phyloP scores from a whole-genome alignment of 2,113 vertebrate species.

The Coreoperca whiteheadi region DNA sequence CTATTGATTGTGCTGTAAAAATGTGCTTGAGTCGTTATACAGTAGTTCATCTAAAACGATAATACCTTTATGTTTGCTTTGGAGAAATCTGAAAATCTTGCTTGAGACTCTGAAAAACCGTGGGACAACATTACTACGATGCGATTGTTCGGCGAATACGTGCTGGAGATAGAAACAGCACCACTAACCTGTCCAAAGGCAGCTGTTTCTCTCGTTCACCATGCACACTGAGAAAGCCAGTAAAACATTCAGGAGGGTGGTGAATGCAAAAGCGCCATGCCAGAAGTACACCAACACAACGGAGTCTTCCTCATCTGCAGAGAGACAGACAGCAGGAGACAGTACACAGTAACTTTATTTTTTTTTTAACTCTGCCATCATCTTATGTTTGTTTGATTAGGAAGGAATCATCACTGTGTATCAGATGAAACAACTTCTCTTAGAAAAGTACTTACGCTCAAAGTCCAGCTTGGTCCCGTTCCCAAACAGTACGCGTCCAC shows the following conservation, averaged over 20 bases:
- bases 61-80: slow-evolving; percentile 6
- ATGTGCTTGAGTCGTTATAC: not conserved
- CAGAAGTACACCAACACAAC: slow-evolving; percentile 13
- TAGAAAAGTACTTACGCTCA: not conserved
- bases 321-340: not conserved
- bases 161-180: not conserved
- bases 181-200: not conserved
- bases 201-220: not conserved
- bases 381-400: not conserved
- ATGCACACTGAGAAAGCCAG: not conserved
- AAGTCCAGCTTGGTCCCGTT: not conserved
- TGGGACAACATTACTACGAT: not conserved
- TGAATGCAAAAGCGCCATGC: slow-evolving; percentile 8
- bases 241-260: slow-evolving; percentile 10
- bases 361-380: no score
- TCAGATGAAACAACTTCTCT: not conserved
- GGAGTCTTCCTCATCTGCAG: not conserved
- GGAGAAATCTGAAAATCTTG: not conserved
- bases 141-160: not conserved
- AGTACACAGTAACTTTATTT: no score
- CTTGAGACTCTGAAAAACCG: not conserved
- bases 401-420: not conserved
- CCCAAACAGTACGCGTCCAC: slow-evolving; percentile 50
- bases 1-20: not conserved
- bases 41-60: not conserved